These are phyloP conservation scores for Dendronephthya gigantea DNA, from an alignment of 64 coral and sea anemone species.

Conservation along the genomic window DNA sequence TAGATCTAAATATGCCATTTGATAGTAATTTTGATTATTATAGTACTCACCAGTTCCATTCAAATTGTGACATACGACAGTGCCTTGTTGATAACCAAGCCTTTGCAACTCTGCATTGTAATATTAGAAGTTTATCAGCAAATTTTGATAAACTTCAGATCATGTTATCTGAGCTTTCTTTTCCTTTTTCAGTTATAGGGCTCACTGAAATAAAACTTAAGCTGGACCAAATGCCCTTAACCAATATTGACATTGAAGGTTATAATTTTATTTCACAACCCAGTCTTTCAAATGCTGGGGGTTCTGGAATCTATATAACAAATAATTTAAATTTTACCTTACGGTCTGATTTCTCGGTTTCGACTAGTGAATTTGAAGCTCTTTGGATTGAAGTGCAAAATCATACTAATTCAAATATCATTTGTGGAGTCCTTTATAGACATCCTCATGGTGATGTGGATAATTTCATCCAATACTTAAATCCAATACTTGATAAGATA, in stretches of 20 bases:
- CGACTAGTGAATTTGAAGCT: not conserved
- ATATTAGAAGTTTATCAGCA: too few relatives aligned
- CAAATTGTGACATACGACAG: too few relatives aligned
- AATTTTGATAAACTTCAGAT: too few relatives aligned
- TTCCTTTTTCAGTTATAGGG: not conserved
- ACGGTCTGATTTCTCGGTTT: not conserved
- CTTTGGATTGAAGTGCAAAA: not conserved
- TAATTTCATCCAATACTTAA: not conserved
- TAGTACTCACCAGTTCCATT: too few relatives aligned
- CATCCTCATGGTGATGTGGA: not conserved
- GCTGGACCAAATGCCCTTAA: not conserved
- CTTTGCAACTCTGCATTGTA: too few relatives aligned
- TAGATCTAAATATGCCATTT: too few relatives aligned
- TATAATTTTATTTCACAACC: not conserved
- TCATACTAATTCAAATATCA: not conserved
- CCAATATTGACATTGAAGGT: not conserved
- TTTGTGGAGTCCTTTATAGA: not conserved
- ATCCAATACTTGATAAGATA: not conserved
- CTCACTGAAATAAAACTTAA: slow-evolving; percentile 1
- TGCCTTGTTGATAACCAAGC: too few relatives aligned
- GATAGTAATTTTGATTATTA: too few relatives aligned
- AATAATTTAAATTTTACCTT: not conserved
- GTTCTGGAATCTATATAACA: not conserved
- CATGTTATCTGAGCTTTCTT: too few relatives aligned
- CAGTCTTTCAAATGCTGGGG: too few relatives aligned